Conservation (phyloP, 2,113 vertebrate genomes). For the Perca fluviatilis region DNA sequence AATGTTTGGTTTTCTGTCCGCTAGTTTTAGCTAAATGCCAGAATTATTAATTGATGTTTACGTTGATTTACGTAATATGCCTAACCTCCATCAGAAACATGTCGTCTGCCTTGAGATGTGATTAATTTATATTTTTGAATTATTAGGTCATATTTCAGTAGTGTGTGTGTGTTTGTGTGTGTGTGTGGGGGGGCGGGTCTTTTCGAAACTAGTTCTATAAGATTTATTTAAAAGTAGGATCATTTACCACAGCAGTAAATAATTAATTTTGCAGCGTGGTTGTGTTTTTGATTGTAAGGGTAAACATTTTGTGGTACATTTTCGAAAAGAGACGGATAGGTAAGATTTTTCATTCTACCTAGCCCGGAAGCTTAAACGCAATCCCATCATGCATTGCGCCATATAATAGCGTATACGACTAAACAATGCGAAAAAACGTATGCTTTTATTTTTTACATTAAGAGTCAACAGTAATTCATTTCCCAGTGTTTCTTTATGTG, state of each 20-base stretch:
- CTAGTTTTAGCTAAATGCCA: accelerated
- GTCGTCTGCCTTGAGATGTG: no score
- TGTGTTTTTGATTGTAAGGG: neutral
- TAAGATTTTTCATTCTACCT: neutral
- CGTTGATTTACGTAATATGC: no score
- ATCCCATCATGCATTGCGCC: conserved; percentile 17
- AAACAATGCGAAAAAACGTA: neutral
- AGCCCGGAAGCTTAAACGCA: neutral
- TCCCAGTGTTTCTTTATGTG: neutral
- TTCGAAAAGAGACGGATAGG: neutral
- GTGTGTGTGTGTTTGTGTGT: no score
- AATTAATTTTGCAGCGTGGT: neutral
- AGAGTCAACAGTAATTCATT: neutral
- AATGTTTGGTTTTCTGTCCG: accelerated
- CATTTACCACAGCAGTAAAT: neutral
- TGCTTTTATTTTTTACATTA: neutral
- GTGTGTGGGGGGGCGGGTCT: no score
- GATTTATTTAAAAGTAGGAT: neutral
- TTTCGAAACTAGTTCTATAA: neutral
- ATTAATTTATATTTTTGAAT: no score
- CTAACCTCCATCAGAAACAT: no score
- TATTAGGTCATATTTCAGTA: no score
- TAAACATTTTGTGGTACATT: neutral
- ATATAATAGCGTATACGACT: no score
- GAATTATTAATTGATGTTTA: no score